A percentile compares a stretch with the other conserved stretches of the same genome.
Conservation (phyloP, 2,888 invertebrate species). For the Urechis unicinctus region DNA sequence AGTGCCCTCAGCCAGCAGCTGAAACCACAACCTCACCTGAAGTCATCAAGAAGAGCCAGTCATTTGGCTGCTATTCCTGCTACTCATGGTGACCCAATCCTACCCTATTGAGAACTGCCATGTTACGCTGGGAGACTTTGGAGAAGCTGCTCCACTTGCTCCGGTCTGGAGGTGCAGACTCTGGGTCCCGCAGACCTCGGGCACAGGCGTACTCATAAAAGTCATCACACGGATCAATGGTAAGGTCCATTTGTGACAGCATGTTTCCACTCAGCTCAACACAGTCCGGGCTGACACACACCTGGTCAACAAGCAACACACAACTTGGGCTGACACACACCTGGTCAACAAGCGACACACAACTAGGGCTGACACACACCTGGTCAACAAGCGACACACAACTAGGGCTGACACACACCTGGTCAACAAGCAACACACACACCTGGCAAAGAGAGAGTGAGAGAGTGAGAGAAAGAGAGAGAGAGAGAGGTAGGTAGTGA, state of each 20-base stretch:
- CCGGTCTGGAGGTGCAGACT: slow-evolving; percentile 27
- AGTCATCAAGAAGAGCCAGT: too few species aligned
- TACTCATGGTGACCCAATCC: too few species aligned
- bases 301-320: slow-evolving; percentile 28
- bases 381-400: slow-evolving; percentile 33
- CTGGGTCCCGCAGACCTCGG: slow-evolving; percentile 26
- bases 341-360: slow-evolving; percentile 32
- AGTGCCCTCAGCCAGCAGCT: background rate
- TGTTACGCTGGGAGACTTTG: slow-evolving; percentile 25
- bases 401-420: slow-evolving; percentile 23
- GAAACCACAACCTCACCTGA: too few species aligned
- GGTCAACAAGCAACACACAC: too few species aligned
- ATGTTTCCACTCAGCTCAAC: slow-evolving; percentile 30
- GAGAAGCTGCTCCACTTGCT: slow-evolving; percentile 28
- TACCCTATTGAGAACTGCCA: slow-evolving; percentile 27
- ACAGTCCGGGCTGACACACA: slow-evolving; percentile 27
- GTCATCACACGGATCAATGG: slow-evolving; percentile 35
- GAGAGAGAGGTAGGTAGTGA: too few species aligned
- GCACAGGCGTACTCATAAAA: slow-evolving; percentile 42
- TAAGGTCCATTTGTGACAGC: slow-evolving; percentile 30
- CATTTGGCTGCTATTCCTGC: too few species aligned
- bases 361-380: slow-evolving; percentile 25
- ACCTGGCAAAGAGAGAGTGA: too few species aligned
- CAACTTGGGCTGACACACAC: slow-evolving; percentile 26
- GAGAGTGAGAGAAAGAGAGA: too few species aligned